A percentile compares a stretch with the other conserved stretches of the same genome.
These are phyloP conservation scores for Sinonovacula constricta DNA, from an alignment of 1,140 invertebrate species.

Conservation along the genomic window DNA sequence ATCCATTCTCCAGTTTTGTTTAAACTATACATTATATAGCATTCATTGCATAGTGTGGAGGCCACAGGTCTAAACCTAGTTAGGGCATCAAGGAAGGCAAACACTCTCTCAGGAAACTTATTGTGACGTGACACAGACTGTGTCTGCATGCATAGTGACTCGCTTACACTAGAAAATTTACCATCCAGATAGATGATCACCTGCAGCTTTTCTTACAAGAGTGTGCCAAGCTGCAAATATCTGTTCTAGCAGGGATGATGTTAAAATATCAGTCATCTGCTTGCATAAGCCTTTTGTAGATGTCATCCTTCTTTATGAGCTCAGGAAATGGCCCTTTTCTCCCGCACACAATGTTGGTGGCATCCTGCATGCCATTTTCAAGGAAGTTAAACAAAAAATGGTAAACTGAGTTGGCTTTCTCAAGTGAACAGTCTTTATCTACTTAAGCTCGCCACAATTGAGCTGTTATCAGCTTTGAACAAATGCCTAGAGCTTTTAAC, in stretches of 20 bases:
- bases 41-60: slow-evolving; percentile 11
- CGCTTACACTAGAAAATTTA: neutral
- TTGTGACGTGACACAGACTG: slow-evolving; percentile 20
- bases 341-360: too few relatives aligned
- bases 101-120: slow-evolving; percentile 44
- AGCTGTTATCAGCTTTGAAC: slow-evolving; percentile 11
- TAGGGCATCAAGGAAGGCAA: slow-evolving; percentile 44
- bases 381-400: neutral
- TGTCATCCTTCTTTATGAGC: too few relatives aligned
- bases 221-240: neutral
- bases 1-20: slow-evolving; percentile 43
- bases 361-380: neutral
- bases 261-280: too few relatives aligned
- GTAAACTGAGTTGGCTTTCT: slow-evolving; percentile 1
- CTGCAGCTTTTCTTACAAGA: neutral
- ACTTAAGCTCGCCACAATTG: slow-evolving; percentile 9
- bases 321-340: too few relatives aligned
- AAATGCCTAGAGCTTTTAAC: too few relatives aligned
- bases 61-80: slow-evolving; percentile 12
- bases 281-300: too few relatives aligned
- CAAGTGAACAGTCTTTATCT: slow-evolving; percentile 1
- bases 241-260: too few relatives aligned
- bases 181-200: slow-evolving; percentile 6
- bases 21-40: slow-evolving; percentile 39
- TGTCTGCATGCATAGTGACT: neutral